Evolutionary conservation across 2,113 vertebrate genomes (phyloP), one percentile per base, ranked within the genome.

Genomic region (Galeopterus variegatus): DNA sequence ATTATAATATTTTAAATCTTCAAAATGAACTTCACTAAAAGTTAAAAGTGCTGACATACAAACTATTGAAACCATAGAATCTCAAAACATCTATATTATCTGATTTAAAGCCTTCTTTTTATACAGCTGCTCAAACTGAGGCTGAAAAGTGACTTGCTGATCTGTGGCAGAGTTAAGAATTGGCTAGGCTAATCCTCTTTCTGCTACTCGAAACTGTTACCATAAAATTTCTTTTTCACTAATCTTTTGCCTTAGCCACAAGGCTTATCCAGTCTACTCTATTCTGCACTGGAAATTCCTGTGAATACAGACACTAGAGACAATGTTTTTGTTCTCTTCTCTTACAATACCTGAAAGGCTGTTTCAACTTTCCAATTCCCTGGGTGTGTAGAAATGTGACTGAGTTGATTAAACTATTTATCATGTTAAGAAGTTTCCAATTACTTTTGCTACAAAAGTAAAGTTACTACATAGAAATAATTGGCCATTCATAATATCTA

Each of bases 1-100:
- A 77, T 80, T 76, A 60, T 41, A 81, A 45, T 28, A 60, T 45
- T 77, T 94, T 92, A 76, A 82, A 69, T 94, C n/a, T 73, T 77
- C 45, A 82, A 93, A 93, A 81, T 72, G 28, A 67, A 94, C 31
- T 85, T 64, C 79, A 89, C 17, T 84, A 41, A 79, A 19, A 87
- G 8, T 91, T 91, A 62, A 60, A 11, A 69, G 31, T 90, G 4
- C 14, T 70, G 36, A 60, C 18, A 64, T 24, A 48, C 65, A 79
- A 60, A 72, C 21, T n/a, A 77, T 8, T 60, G 17, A 82, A 73
- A 75, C 12, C 14, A 69, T 12, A 69, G 67, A 64, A 62, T 70
- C 15, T 90, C 67, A 64, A 92, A 96, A 84, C 6, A 60, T 65
- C 54, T 56, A 3, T 56, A 60, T 62, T 50, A 81, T 33, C 65